Base-by-base conservation (phyloP, 2,888 invertebrate species). In the Pandemis heparana region DNA sequence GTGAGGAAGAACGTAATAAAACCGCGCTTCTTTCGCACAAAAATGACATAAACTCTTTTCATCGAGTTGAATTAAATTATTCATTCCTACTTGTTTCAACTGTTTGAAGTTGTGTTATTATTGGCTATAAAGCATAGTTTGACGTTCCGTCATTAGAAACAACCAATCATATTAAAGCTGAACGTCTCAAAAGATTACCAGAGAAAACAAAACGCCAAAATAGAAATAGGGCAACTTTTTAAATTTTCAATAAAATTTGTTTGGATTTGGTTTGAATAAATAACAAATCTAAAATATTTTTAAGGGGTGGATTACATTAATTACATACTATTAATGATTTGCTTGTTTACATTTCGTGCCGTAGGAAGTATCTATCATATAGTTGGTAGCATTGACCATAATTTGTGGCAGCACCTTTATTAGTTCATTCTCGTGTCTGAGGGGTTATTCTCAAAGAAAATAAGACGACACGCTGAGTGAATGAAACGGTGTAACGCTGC, bases 11-110 rank as follows among this genome's bases (percentile, higher is more conserved):
- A 75, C 68, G 72, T 76, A 74, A 53, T 71, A 83, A 87, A 85
- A 83, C 83, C 90, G 91, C 91, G 89, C 86, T 86, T 84, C 76
- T 86, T 88, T 88, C 84, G 85, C 88, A 85, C 84, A 87, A 87
- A 83, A 84, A 83, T 62, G 70, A 51, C 67, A 68, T 67, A 12
- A 41, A 63, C 62, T 71, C 41, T 56, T 56, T 56, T 18, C 56
- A 18, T 56, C 23, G 56, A 14, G 18, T 71, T 48, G 48, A 60
- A 65, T 53, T 38, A 14, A 38, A 41, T 71, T 46, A 16, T 46
- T 39, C 10, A 60, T 41, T 65, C 10, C 9, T 18, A 12, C 46
- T 41, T 14, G 59, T 48, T 10, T 61, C 12, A 9, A 39, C 9
- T 43, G 18, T 41, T 32, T 62, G n/a, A 62, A 23, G 18, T 23